Evolutionary conservation across 2,113 vertebrate genomes (phyloP).

Genomic region (Melanostigma gelatinosum): DNA sequence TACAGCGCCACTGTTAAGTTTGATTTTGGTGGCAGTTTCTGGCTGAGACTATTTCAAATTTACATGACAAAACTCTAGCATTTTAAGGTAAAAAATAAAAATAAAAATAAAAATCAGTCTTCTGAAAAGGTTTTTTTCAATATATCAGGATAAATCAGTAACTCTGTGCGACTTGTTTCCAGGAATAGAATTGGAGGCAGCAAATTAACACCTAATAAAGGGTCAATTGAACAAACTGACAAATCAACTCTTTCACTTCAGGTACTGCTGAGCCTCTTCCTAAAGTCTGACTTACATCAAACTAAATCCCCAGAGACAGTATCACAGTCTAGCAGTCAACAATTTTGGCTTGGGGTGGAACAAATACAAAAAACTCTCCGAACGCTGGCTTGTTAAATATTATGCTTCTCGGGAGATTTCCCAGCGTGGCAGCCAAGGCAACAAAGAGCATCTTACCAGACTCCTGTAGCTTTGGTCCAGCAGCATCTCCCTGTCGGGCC

Average conservation of each 20-base stretch:
- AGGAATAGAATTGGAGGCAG: constrained; percentile 26
- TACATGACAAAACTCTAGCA: constrained; percentile 42
- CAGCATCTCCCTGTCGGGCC: constrained; percentile 54
- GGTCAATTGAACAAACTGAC: constrained; percentile 1
- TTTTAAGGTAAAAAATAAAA: not conserved
- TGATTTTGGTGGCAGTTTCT: not conserved
- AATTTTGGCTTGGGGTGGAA: constrained; percentile 41
- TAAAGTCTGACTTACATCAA: constrained; percentile 15
- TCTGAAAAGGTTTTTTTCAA: constrained; percentile 26
- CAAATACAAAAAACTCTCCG: constrained; percentile 28
- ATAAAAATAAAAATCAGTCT: constrained; percentile 23
- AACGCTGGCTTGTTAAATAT: constrained; percentile 48
- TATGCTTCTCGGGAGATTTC: constrained; percentile 32
- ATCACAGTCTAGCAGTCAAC: constrained; percentile 35
- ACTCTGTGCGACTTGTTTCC: constrained; percentile 21
- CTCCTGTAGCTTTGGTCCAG: constrained; percentile 53
- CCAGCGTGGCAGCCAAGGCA: constrained; percentile 41
- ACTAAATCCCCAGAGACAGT: constrained; percentile 21
- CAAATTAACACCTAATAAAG: constrained; percentile 42
- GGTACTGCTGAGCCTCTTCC: constrained; percentile 8
- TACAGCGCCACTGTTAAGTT: not conserved
- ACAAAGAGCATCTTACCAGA: constrained; percentile 61
- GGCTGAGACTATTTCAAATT: constrained; percentile 2
- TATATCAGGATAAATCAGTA: constrained; percentile 38
- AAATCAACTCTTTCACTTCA: constrained; percentile 18